These are phyloP conservation scores for Ctenodactylus gundi DNA, from an alignment of 2,113 vertebrate species.

Conservation along the genomic window DNA sequence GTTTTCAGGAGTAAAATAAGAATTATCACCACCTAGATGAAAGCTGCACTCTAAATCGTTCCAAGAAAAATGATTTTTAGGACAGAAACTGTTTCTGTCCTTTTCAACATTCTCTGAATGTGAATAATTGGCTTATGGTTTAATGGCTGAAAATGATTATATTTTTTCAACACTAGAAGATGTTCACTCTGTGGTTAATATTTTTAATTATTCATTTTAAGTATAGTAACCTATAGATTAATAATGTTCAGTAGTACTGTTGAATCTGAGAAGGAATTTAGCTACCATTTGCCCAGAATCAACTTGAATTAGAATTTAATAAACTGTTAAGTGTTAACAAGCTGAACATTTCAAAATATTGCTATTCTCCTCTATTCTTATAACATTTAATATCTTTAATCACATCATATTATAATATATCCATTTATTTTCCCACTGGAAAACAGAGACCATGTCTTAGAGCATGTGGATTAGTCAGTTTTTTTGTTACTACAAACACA, in stretches of 20 bases:
- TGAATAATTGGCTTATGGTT: background rate
- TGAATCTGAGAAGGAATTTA: slow-evolving; percentile 22
- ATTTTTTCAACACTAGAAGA: background rate
- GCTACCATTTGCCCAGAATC: background rate
- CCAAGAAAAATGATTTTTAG: slow-evolving; percentile 30
- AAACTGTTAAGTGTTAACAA: slow-evolving; percentile 31
- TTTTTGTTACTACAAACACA: background rate
- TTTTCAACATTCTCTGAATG: background rate
- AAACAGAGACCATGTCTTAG: background rate
- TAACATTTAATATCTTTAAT: background rate
- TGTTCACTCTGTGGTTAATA: background rate
- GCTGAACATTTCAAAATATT: background rate
- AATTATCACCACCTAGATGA: slow-evolving; percentile 45
- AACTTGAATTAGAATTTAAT: slow-evolving; percentile 19
- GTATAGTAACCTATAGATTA: slow-evolving; percentile 9
- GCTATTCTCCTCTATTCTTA: background rate
- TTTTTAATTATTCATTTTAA: slow-evolving; percentile 32
- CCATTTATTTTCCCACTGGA: background rate
- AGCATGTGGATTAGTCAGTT: background rate
- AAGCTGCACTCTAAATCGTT: slow-evolving; percentile 47
- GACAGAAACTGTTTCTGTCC: background rate
- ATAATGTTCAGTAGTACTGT: background rate
- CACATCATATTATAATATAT: background rate
- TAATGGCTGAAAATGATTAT: background rate
- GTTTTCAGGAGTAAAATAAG: slow-evolving; percentile 55